Evolutionary conservation across 2,888 invertebrate genomes (phyloP).

Genomic region (Poecilobothrus nobilitatus): DNA sequence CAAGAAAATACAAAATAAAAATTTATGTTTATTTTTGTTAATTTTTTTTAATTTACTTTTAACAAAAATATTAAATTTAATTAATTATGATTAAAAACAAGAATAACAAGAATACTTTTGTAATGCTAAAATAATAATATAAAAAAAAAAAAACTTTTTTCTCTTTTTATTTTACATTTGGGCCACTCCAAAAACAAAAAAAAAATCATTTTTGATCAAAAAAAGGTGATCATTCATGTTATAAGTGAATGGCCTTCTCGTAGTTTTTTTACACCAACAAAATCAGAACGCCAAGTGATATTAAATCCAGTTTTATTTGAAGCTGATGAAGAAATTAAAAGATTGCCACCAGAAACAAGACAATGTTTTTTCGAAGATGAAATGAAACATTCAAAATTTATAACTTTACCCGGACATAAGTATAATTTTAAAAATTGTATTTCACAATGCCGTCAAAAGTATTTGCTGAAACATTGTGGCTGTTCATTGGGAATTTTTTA

Average conservation of each 20-base stretch:
- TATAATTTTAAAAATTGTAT: constrained; percentile 22
- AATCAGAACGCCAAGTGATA: constrained; percentile 18
- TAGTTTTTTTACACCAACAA: constrained; percentile 19
- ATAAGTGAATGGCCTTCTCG: constrained; percentile 21
- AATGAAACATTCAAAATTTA: constrained; percentile 7
- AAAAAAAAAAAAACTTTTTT: neutral
- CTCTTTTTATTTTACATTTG: neutral
- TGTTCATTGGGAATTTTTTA: constrained; percentile 21
- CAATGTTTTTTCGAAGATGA: constrained; percentile 21
- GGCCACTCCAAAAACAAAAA: too few species aligned
- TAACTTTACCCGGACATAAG: constrained; percentile 18
- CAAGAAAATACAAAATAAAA: neutral
- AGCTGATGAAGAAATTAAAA: constrained; percentile 16
- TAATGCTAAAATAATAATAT: too few species aligned
- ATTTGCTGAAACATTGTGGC: constrained; percentile 20
- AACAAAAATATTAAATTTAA: too few species aligned
- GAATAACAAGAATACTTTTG: too few species aligned
- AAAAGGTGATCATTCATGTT: constrained; percentile 19
- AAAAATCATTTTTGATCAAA: neutral
- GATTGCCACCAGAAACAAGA: constrained; percentile 17
- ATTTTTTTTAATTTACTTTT: neutral
- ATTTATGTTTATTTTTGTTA: neutral
- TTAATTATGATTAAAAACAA: too few species aligned
- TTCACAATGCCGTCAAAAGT: constrained; percentile 21
- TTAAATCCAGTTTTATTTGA: constrained; percentile 21